A percentile compares a stretch with the other conserved stretches of the same genome.
Conservation (phyloP, 2,888 invertebrate genomes). For the Cremastinae sp. region DNA sequence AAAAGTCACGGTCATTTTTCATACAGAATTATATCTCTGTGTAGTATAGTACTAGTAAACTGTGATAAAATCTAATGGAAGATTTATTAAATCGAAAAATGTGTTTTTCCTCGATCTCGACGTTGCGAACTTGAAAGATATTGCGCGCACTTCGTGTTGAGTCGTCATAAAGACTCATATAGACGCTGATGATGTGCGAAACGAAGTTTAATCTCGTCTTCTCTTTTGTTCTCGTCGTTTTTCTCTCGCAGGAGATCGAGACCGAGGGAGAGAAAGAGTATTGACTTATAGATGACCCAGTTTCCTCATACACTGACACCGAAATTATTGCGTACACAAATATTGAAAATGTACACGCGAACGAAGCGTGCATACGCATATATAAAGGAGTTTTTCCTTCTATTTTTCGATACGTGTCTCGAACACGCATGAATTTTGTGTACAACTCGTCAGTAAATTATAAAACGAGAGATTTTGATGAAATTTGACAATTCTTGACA, state of each 20-base stretch:
- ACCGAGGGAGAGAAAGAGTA: slow-evolving; percentile 52
- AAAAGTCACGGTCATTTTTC: too few relatives aligned
- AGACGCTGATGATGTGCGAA: slow-evolving; percentile 40
- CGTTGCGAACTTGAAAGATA: neutral
- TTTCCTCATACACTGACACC: slow-evolving; percentile 51
- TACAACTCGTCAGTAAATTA: too few relatives aligned
- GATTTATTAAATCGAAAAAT: neutral
- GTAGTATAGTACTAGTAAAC: too few relatives aligned
- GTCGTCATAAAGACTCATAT: neutral
- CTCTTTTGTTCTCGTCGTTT: slow-evolving; percentile 41
- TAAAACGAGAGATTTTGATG: slow-evolving; percentile 63
- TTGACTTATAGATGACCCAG: slow-evolving; percentile 57
- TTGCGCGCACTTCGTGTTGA: neutral
- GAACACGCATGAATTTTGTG: too few relatives aligned
- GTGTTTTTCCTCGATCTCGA: neutral
- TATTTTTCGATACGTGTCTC: too few relatives aligned
- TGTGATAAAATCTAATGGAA: too few relatives aligned
- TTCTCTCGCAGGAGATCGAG: slow-evolving; percentile 32
- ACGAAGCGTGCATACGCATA: too few relatives aligned
- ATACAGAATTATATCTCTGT: too few relatives aligned
- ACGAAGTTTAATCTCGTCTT: slow-evolving; percentile 61
- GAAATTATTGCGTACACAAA: slow-evolving; percentile 31
- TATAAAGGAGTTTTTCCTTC: too few relatives aligned
- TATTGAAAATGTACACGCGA: neutral
- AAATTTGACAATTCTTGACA: slow-evolving; percentile 68